A percentile compares a stretch with the other conserved stretches of the same genome.
Evolutionary conservation across 1,140 invertebrate species (phyloP).

Genomic region (Battus philenor): DNA sequence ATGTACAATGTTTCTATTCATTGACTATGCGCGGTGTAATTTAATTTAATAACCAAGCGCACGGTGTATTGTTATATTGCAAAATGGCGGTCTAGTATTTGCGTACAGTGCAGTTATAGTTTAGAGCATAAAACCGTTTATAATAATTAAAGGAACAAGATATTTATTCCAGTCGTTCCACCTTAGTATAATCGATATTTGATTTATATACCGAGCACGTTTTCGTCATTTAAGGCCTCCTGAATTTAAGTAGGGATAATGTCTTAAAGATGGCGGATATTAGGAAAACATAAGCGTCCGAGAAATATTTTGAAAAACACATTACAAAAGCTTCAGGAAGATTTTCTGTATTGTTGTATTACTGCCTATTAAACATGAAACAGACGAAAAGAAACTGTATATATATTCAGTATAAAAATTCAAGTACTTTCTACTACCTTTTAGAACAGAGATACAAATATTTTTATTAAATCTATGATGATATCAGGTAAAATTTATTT

Average conservation of each 20-base stretch:
- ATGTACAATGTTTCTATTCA: slow-evolving; percentile 46
- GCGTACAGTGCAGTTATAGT: too few species aligned
- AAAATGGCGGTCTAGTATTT: slow-evolving; percentile 4
- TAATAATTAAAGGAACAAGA: slow-evolving; percentile 10
- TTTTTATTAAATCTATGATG: too few species aligned
- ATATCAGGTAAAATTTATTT: too few species aligned
- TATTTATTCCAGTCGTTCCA: background rate
- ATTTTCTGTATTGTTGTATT: too few species aligned
- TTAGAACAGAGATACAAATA: too few species aligned
- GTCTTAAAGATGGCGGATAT: slow-evolving; percentile 12
- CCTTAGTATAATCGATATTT: slow-evolving; percentile 4
- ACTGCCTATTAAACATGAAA: too few species aligned
- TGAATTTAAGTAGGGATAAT: slow-evolving; percentile 17
- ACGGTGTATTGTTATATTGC: too few species aligned
- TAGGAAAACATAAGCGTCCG: background rate
- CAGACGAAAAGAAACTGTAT: too few species aligned
- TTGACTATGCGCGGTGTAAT: slow-evolving; percentile 45
- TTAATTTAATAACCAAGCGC: too few species aligned
- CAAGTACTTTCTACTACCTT: too few species aligned
- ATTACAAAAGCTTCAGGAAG: too few species aligned
- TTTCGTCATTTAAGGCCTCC: slow-evolving; percentile 8
- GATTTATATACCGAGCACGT: slow-evolving; percentile 13
- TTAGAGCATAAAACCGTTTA: background rate
- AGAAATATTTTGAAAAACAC: slow-evolving; percentile 2
- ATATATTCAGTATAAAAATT: too few species aligned